These are phyloP conservation scores for Enteromius paludinosus DNA, from an alignment of 2,797 vertebrate genomes.

Conservation along the genomic window DNA sequence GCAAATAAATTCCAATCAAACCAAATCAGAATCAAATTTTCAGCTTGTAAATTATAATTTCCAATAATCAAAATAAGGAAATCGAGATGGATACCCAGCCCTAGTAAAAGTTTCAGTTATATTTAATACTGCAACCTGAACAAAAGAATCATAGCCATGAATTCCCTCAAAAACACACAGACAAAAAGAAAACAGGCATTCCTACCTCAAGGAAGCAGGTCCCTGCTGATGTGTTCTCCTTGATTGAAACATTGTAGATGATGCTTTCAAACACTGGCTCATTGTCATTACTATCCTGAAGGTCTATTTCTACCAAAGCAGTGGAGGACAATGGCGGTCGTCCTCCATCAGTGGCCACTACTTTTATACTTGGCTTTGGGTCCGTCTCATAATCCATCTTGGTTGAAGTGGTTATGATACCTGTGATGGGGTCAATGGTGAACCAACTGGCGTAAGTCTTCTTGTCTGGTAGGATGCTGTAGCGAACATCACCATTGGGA, in stretches of 20 bases:
- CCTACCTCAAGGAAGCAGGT: slow-evolving; percentile 95
- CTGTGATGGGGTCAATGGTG: slow-evolving; percentile 88
- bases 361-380: slow-evolving; percentile 86
- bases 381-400: slow-evolving; percentile 92
- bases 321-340: slow-evolving; percentile 88
- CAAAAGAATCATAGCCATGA: background rate
- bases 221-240: slow-evolving; percentile 87
- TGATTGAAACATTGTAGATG: slow-evolving; percentile 91
- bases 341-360: slow-evolving; percentile 89
- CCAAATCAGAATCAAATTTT: background rate
- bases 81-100: background rate
- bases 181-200: background rate
- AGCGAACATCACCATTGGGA: slow-evolving; percentile 89
- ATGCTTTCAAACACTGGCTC: slow-evolving; percentile 88
- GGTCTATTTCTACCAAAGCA: slow-evolving; percentile 85
- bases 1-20: background rate
- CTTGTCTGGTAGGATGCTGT: slow-evolving; percentile 84
- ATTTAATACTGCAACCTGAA: background rate
- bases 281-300: slow-evolving; percentile 96
- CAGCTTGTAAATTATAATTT: background rate
- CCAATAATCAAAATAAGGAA: background rate
- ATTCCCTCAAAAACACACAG: background rate
- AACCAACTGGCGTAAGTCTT: slow-evolving; percentile 89
- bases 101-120: background rate
- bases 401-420: slow-evolving; percentile 91